Base-by-base conservation (phyloP, 2,797 vertebrate species). In the Jordanella pulchra region DNA sequence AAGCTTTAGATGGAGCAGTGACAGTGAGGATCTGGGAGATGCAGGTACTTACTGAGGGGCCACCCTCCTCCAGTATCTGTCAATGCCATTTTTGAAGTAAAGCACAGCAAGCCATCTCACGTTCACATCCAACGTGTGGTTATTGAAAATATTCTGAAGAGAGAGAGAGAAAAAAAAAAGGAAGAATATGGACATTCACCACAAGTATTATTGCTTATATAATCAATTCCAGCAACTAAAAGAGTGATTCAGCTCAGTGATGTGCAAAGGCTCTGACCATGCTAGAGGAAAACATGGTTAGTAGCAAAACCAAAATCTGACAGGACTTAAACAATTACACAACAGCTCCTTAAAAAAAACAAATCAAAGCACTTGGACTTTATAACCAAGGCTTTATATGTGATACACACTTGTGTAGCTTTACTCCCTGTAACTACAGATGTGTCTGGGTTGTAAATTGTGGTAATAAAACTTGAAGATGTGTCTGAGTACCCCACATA, bases 71-170 rank as follows among this genome's bases (percentile, higher is more conserved):
- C 98, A 99, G 82, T 99, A 99, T 86, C 97, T 96, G 92, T 99
- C 97, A 65, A 99, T 99, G 89, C 98, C 98, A 86, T 99, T 98
- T 93, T 99, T 99, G 79, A 99, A 99, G 93, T 99, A 99, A 12
- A 99, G 92, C 75, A 99, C 97, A 66, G 97, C 98, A 82, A 99
- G 92, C 97, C 97, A 99, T 76, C 98, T 95, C 68, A 99, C 97
- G 75, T 99, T 98, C 87, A 99, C 95, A 90, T 97, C 97, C 91
- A 99, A 85, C 82, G 93, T 91, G 87, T 99, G 97, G 90, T 99
- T 98, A 79, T 97, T 99, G 88, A 99, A 96, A 89, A 99, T 99
- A 87, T 96, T 97, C 97, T 99, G 84, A 55, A 71, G 75, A 21
- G 2, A 15, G 3, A 13, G 56, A 71, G 75, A 21, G 2, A 15